A percentile compares a stretch with the other conserved stretches of the same genome.
Conservation (phyloP, 2,113 vertebrate species). For the Elephas maximus region DNA sequence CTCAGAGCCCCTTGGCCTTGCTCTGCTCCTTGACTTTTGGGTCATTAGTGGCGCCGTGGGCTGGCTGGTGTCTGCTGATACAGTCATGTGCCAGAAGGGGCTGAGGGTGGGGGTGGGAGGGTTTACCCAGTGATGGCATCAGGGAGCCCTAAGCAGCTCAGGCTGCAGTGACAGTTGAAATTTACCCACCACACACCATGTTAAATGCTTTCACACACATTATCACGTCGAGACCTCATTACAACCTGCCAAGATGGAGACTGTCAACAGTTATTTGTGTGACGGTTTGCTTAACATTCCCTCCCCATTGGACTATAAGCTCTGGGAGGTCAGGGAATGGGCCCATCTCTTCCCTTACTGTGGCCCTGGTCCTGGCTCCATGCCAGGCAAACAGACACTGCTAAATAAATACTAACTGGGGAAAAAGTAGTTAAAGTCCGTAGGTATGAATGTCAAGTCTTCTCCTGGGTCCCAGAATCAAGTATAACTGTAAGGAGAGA, state of each 20-base stretch:
- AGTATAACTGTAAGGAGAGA: background rate
- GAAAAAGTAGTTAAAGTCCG: background rate
- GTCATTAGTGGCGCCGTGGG: accelerated
- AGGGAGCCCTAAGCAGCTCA: background rate
- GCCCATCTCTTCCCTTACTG: background rate
- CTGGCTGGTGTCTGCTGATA: background rate
- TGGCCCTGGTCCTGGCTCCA: background rate
- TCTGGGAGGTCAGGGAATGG: background rate
- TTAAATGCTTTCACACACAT: background rate
- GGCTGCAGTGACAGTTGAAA: background rate
- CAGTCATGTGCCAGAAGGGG: background rate
- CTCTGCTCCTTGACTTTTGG: accelerated
- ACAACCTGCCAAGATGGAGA: background rate
- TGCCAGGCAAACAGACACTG: background rate
- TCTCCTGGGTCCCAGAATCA: background rate
- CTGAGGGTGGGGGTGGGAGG: accelerated
- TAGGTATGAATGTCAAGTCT: too few relatives aligned
- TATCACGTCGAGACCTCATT: background rate
- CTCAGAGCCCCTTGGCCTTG: background rate
- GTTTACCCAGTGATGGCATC: accelerated
- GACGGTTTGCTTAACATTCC: background rate
- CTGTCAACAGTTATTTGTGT: too few relatives aligned
- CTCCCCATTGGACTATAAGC: background rate
- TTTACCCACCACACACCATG: accelerated
- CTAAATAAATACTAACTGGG: background rate